Base-by-base conservation (phyloP, 2,113 vertebrate species). In the Oncorhynchus gorbuscha region DNA sequence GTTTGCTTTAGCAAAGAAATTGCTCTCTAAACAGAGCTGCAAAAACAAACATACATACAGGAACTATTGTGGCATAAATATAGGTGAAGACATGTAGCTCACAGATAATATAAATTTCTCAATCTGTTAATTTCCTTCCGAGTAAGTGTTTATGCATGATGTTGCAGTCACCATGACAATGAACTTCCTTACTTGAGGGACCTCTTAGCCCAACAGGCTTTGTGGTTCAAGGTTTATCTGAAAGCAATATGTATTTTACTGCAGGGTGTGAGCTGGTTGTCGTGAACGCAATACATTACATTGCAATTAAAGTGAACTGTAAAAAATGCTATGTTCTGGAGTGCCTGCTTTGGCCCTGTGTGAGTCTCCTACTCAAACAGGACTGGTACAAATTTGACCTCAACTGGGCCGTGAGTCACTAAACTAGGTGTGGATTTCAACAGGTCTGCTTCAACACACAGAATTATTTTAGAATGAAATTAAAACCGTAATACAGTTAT, bases 1-100 rank as follows among this genome's bases (percentile, higher is more conserved):
- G 39, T 39, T 9, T 90, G 87, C 80, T 82, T 85, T 76, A 77
- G 79, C 66, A 71, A 90, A 87, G 88, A 93, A 91, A 91, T 85
- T 68, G 72, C 79, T 89, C 78, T 86, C 77, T 89, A 89, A 90
- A 92, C 89, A 91, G 71, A 11, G 82, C 0, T 11, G 39, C 9
- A 45, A 79, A 81, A 65, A 55, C 8, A 14, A 55, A 79, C 61
- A 51, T 76, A 66, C 35, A 66, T 28, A 59, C 51, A 30, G 69
- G 67, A 51, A 70, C 35, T 79, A 71, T 69, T 62, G 72, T 61
- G 73, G 48, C 35, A 76, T 76, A 90, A 89, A 89, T 75, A 91
- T 82, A 90, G 86, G 80, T 83, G 75, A 75, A 83, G 79, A 81
- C 82, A 61, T 45, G 61, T 67, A 45, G 35, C 26, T 9, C 11